phyloP scores from a whole-genome alignment of 2,797 vertebrate genomes.

The Bovichtus diacanthus region DNA sequence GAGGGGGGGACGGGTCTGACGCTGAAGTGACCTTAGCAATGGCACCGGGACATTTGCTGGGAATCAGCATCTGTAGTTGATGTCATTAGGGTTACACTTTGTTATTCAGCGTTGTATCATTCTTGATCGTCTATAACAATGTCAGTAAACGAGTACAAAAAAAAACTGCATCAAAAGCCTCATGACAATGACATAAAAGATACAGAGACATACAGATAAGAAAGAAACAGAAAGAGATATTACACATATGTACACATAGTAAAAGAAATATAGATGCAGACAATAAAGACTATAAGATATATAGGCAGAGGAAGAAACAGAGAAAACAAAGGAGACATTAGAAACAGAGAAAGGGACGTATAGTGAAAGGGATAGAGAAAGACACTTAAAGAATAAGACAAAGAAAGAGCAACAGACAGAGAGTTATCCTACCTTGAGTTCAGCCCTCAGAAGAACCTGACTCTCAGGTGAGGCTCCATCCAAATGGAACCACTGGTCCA shows the following conservation, averaged over 20 bases:
- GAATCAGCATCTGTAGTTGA: conserved; percentile 79
- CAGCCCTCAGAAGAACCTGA: conserved; percentile 89
- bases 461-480: conserved; percentile 83
- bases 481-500: conserved; percentile 91
- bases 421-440: conserved; percentile 87
- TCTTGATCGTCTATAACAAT: neutral
- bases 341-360: neutral
- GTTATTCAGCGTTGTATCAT: neutral
- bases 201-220: neutral
- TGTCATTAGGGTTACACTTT: conserved; percentile 5
- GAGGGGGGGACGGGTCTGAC: conserved; percentile 44
- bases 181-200: neutral
- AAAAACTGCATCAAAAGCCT: neutral
- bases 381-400: neutral
- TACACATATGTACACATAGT: neutral
- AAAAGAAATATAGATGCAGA: neutral
- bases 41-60: conserved; percentile 72
- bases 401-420: neutral
- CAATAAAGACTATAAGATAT: neutral
- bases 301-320: neutral
- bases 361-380: neutral
- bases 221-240: neutral
- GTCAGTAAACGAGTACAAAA: neutral
- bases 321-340: neutral
- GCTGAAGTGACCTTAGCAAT: conserved; percentile 30